These are phyloP conservation scores for Lasioglossum albipes DNA, from an alignment of 1,140 invertebrate species.

Conservation along the genomic window DNA sequence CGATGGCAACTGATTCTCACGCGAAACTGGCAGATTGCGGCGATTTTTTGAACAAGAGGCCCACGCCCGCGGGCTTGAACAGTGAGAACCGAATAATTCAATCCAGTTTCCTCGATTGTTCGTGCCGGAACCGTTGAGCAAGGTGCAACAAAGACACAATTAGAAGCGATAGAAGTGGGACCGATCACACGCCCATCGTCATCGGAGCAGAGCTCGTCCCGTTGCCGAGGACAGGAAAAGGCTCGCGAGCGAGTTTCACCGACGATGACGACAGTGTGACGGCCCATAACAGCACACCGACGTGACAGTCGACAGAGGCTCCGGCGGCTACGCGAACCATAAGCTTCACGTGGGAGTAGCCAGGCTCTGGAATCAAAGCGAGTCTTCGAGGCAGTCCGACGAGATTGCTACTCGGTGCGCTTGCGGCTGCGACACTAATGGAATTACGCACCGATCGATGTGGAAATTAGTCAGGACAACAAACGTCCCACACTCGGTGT, in stretches of 20 bases:
- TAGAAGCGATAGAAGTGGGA: not conserved
- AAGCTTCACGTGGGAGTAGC: not conserved
- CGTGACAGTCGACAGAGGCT: too few species aligned
- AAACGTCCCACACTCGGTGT: too few species aligned
- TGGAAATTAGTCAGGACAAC: too few species aligned
- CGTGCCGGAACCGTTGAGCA: too few species aligned
- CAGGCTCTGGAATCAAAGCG: not conserved
- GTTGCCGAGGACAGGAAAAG: not conserved
- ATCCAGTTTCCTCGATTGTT: too few species aligned
- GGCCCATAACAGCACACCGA: not conserved
- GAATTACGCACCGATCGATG: not conserved
- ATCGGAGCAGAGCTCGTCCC: not conserved
- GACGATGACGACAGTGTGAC: slow-evolving; percentile 8
- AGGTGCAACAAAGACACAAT: too few species aligned
- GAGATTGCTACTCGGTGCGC: not conserved
- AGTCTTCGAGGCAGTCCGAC: not conserved
- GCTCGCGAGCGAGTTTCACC: not conserved
- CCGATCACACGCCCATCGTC: slow-evolving; percentile 2
- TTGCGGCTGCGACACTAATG: not conserved
- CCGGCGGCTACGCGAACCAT: not conserved
- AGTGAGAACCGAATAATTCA: too few species aligned
- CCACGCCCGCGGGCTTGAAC: too few species aligned
- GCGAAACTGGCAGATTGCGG: too few species aligned
- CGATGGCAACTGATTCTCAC: too few species aligned
- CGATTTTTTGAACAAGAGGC: too few species aligned